phyloP scores from a whole-genome alignment of 2,888 invertebrate species.

The Amblyjoppa proteus region DNA sequence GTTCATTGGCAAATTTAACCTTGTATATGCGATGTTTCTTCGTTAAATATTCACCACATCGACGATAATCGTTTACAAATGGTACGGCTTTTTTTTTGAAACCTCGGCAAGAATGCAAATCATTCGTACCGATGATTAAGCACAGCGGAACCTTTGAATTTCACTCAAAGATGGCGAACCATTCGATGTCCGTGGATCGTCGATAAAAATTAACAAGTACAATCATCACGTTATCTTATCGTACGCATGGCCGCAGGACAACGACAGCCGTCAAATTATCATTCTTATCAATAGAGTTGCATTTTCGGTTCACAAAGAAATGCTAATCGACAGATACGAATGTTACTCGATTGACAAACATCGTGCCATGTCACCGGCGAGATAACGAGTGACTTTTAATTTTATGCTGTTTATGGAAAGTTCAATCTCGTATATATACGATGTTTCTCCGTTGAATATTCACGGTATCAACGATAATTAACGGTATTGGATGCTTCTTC shows the following conservation, averaged over 20 bases:
- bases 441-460: too few species aligned
- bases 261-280: neutral
- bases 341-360: too few species aligned
- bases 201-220: constrained; percentile 10
- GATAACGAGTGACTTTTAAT: too few species aligned
- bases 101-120: neutral
- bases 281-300: neutral
- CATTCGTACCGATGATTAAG: neutral
- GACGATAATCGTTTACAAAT: neutral
- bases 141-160: neutral
- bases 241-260: neutral
- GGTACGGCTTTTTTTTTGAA: neutral
- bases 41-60: neutral
- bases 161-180: constrained; percentile 39
- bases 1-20: neutral
- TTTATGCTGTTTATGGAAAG: too few species aligned
- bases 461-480: too few species aligned
- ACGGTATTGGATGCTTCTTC: too few species aligned
- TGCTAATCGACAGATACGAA: too few species aligned
- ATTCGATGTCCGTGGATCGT: neutral
- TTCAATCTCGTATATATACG: too few species aligned
- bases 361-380: too few species aligned
- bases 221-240: neutral
- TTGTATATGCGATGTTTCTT: neutral
- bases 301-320: too few species aligned